phyloP scores from a whole-genome alignment of 2,113 vertebrate species.

The Camarhynchus parvulus region DNA sequence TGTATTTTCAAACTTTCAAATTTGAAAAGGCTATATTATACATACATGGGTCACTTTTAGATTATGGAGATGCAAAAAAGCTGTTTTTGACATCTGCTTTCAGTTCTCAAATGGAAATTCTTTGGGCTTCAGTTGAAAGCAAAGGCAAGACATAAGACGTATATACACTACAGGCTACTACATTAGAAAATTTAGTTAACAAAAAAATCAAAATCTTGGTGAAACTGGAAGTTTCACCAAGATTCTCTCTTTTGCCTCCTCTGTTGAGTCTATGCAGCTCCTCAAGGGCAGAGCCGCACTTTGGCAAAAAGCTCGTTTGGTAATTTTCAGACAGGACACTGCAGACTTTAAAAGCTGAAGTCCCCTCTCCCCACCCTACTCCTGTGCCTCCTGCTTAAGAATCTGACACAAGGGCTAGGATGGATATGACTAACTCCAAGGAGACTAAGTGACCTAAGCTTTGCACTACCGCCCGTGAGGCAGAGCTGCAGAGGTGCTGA shows the following conservation, averaged over 20 bases:
- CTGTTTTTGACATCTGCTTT: background rate
- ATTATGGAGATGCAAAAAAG: background rate
- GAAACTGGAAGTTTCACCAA: background rate
- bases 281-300: background rate
- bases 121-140: background rate
- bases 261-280: background rate
- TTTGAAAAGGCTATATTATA: background rate
- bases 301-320: accelerated
- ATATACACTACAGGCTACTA: background rate
- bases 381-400: background rate
- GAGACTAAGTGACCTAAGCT: accelerated
- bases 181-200: background rate
- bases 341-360: background rate
- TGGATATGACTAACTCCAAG: accelerated
- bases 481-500: background rate
- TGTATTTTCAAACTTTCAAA: background rate
- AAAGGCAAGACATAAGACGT: background rate
- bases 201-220: background rate
- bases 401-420: background rate
- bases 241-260: background rate
- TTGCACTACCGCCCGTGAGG: accelerated
- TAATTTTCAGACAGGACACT: background rate
- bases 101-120: background rate
- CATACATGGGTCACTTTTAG: background rate
- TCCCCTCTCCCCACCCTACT: accelerated